phyloP scores from a whole-genome alignment of 2,113 vertebrate genomes.

The Phyllostomus discolor region DNA sequence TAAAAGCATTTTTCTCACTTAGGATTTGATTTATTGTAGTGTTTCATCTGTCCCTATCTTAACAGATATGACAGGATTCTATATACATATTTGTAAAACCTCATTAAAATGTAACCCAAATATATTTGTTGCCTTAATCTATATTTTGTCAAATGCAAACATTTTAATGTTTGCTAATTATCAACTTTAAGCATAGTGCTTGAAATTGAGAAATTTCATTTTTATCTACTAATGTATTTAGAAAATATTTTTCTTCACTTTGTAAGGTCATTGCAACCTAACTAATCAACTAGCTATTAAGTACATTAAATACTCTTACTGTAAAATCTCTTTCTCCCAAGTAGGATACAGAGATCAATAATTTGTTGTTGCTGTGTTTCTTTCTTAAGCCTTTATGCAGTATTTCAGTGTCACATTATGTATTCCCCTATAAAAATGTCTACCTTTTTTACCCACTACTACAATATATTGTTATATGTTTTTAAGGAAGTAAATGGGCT shows the following conservation, averaged over 20 bases:
- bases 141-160: neutral
- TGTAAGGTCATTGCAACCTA: conserved; percentile 7
- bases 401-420: neutral
- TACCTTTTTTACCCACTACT: neutral
- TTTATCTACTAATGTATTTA: conserved; percentile 1
- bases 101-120: neutral
- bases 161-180: conserved; percentile 13
- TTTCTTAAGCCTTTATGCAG: neutral
- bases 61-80: conserved; percentile 27
- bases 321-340: conserved; percentile 19
- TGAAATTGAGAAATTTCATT: conserved; percentile 31
- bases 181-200: neutral
- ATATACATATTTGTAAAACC: neutral
- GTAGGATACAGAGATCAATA: neutral
- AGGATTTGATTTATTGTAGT: neutral
- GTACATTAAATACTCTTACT: conserved; percentile 8
- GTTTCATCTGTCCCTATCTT: neutral
- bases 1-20: conserved; percentile 30
- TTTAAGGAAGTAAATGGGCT: conserved; percentile 20
- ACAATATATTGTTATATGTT: neutral
- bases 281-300: neutral
- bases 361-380: conserved; percentile 3
- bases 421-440: neutral
- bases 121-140: conserved; percentile 12
- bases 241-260: conserved; percentile 19